Base-by-base conservation (phyloP, 2,888 invertebrate species). In the Octonoba sinensis region DNA sequence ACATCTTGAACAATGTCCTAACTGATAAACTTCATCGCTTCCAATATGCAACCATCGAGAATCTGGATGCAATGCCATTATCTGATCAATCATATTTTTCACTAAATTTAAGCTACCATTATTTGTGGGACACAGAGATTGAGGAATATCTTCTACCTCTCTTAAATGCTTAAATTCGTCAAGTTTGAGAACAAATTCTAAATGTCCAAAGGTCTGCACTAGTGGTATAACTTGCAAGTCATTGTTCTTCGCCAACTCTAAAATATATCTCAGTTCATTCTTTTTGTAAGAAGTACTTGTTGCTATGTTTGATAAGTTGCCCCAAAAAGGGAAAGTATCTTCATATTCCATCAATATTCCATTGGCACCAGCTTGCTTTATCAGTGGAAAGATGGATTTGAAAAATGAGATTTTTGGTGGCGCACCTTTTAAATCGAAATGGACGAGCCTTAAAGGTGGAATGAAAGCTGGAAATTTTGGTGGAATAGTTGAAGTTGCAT, bases 111-210 rank as follows among this genome's bases (percentile, higher is more conserved):
- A 84, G 6, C 89, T 86, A 11, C 86, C 87, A 27, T 88, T 87
- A 46, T 89, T 88, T 1, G 89, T 89, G 0, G 91, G 90, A 85
- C 91, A 91, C 8, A 91, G 86, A 13, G 89, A 89, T 84, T 92
- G 92, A 0, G 93, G 93, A 85, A 92, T 92, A 1, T 88, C 88
- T 69, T 90, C 91, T 1, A 91, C 91, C 89, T 95, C 95, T 12
- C 94, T 89, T 13, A 95, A 88, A 16, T 90, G 89, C 22, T 90
- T 87, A 90, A 92, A 94, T 84, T 91, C 90, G 13, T 92, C 91
- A 85, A 93, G 92, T 87, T 95, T 95, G 72, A 95, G 88, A 0
- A 93, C 92, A 89, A 93, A 95, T 90, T 92, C 91, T 84, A 90
- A 85, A 85, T 91, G 91, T 0, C 90, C 90, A 84, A 91, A 91